Percentiles rank a stretch among this genome's conserved stretches.
phyloP scores from a whole-genome alignment of 2,888 invertebrate genomes.

The Eurytoma adleriae region DNA sequence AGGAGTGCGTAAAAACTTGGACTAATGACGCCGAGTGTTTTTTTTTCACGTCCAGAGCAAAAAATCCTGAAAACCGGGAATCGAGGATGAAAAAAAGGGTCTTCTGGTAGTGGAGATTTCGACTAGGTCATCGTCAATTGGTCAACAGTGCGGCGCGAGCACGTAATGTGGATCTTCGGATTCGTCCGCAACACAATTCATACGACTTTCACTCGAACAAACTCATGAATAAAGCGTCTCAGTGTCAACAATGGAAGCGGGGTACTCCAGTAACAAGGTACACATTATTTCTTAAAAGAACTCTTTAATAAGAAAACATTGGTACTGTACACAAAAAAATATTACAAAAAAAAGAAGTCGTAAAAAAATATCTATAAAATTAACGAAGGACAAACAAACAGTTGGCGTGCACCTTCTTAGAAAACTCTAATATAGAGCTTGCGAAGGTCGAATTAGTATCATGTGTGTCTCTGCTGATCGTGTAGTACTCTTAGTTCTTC shows the following conservation, averaged over 20 bases:
- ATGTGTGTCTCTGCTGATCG: neutral
- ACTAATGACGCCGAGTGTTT: neutral
- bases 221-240: no score
- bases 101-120: no score
- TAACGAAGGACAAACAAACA: slow-evolving; percentile 10
- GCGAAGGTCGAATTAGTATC: neutral
- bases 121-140: no score
- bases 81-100: no score
- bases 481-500: neutral
- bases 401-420: neutral
- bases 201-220: no score
- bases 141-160: no score
- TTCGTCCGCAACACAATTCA: neutral
- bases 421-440: slow-evolving; percentile 39
- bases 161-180: no score
- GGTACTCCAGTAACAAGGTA: neutral
- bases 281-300: slow-evolving; percentile 20
- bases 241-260: no score
- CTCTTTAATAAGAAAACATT: slow-evolving; percentile 41
- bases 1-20: neutral
- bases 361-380: slow-evolving; percentile 1
- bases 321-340: slow-evolving; percentile 8
- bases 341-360: neutral
- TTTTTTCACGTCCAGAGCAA: neutral
- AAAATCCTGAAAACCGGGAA: no score